Evolutionary conservation across 2,113 vertebrate species (phyloP).

Genomic region (Uria aalge): DNA sequence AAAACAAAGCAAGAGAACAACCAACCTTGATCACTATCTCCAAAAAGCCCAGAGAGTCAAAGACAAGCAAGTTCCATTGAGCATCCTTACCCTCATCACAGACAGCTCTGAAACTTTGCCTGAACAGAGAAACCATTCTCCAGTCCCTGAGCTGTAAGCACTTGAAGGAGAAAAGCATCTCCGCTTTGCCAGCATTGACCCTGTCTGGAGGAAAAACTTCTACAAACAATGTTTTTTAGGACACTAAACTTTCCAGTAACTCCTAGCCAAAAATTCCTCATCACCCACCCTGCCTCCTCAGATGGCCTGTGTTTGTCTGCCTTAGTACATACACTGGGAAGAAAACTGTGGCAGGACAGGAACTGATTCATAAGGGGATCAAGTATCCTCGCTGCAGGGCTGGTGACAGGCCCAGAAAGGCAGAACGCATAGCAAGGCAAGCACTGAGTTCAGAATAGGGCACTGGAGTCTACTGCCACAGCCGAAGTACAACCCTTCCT

Average conservation of each 20-base stretch:
- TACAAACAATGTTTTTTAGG: not conserved
- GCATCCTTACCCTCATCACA: not conserved
- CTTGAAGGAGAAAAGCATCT: not conserved
- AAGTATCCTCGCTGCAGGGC: not conserved
- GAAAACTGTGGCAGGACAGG: conserved; percentile 11
- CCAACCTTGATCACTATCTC: not conserved
- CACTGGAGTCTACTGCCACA: not conserved
- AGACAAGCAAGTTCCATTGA: not conserved
- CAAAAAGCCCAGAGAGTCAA: not conserved
- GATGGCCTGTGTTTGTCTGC: not conserved
- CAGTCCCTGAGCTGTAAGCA: not conserved
- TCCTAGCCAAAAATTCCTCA: conserved; percentile 11
- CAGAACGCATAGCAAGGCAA: not conserved
- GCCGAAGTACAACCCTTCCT: not conserved
- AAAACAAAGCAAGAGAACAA: not conserved
- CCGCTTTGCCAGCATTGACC: not conserved
- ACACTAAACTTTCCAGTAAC: conserved; percentile 18
- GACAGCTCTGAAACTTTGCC: not conserved
- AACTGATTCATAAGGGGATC: conserved; percentile 32
- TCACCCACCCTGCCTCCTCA: conserved; percentile 25
- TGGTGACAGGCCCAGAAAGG: not conserved
- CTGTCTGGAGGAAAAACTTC: not conserved
- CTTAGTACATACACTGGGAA: not conserved
- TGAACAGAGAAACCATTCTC: not conserved
- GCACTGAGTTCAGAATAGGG: not conserved